A percentile compares a stretch with the other conserved stretches of the same genome.
Evolutionary conservation across 2,113 vertebrate species (phyloP).

Genomic region (Seriola aureovittata): DNA sequence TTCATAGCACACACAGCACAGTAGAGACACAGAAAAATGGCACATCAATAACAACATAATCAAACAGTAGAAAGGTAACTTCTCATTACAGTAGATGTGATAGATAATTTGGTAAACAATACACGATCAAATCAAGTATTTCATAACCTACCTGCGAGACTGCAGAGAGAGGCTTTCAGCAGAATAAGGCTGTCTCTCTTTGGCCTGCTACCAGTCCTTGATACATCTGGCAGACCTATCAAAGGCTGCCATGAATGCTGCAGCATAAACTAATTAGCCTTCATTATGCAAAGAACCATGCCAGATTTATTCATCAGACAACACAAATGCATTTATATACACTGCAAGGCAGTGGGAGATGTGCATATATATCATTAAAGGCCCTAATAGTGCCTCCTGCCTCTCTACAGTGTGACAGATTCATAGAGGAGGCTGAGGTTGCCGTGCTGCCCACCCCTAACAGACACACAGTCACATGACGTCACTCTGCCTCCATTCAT

Average conservation of each 20-base stretch:
- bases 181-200: constrained; percentile 64
- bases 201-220: constrained; percentile 70
- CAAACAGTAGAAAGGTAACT: not conserved
- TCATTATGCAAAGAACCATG: constrained; percentile 35
- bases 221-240: constrained; percentile 66
- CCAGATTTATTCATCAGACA: constrained; percentile 55
- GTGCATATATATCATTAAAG: constrained; percentile 60
- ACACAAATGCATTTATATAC: constrained; percentile 45
- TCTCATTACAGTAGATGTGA: not conserved
- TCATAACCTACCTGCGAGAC: constrained; percentile 67
- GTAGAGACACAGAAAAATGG: constrained; percentile 4
- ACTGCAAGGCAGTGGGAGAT: constrained; percentile 42
- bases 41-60: not conserved
- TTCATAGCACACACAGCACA: constrained; percentile 5
- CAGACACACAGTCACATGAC: constrained; percentile 79
- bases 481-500: constrained; percentile 66
- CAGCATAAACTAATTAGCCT: constrained; percentile 55
- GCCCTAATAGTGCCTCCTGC: constrained; percentile 60
- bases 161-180: constrained; percentile 63
- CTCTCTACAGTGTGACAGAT: constrained; percentile 64
- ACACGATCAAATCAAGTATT: constrained; percentile 11
- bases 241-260: constrained; percentile 70
- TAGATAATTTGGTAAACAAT: constrained; percentile 10
- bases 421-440: constrained; percentile 71
- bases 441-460: constrained; percentile 75